phyloP scores from a whole-genome alignment of 2,113 vertebrate species.

The Trematomus loennbergii region DNA sequence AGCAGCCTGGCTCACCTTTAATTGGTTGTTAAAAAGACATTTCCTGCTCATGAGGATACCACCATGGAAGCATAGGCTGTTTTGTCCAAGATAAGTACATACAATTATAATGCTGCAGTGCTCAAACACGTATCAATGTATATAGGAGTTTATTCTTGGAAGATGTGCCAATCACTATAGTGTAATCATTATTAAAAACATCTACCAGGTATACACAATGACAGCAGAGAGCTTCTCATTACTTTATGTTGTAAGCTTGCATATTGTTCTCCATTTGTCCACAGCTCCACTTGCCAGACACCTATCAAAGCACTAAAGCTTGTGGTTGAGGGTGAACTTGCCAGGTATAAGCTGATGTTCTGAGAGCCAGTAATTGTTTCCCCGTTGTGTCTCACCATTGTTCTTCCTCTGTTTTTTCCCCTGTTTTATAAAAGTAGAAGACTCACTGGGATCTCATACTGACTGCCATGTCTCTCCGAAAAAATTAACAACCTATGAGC shows the following conservation, averaged over 20 bases:
- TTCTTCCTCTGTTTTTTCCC: conserved; percentile 42
- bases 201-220: not conserved
- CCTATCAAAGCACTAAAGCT: conserved; percentile 5
- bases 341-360: conserved; percentile 42
- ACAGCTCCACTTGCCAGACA: conserved; percentile 6
- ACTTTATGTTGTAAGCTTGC: conserved; percentile 9
- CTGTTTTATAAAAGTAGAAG: conserved; percentile 13
- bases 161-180: not conserved
- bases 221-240: conserved; percentile 23
- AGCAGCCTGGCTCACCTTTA: conserved; percentile 68
- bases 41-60: conserved; percentile 71
- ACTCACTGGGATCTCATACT: not conserved
- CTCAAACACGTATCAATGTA: not conserved
- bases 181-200: conserved; percentile 5
- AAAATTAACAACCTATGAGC: conserved; percentile 24
- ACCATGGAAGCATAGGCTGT: conserved; percentile 55
- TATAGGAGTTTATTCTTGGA: not conserved
- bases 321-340: conserved; percentile 30
- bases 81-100: not conserved
- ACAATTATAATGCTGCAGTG: not conserved
- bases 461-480: conserved; percentile 40
- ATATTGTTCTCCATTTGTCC: conserved; percentile 23
- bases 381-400: conserved; percentile 28
- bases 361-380: conserved; percentile 28
- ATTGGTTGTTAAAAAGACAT: conserved; percentile 81